These are phyloP conservation scores for Hypocryptadius cinnamomeus DNA, from an alignment of 2,113 vertebrate species.

Conservation along the genomic window DNA sequence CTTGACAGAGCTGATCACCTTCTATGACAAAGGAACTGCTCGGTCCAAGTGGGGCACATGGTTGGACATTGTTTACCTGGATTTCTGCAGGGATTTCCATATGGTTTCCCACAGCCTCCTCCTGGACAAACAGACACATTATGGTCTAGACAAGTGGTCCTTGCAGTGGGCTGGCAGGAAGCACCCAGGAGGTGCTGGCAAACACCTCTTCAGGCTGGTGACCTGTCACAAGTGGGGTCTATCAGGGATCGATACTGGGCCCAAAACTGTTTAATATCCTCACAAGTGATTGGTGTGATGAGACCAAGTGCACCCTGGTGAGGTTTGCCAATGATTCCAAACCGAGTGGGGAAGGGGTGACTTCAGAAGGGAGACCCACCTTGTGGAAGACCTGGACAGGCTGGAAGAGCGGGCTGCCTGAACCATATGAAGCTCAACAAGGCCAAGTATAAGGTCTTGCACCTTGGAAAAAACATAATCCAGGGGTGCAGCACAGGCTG, in stretches of 20 bases:
- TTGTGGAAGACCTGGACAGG: not conserved
- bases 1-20: not conserved
- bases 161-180: not conserved
- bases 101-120: not conserved
- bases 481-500: not conserved
- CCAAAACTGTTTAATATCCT: not conserved
- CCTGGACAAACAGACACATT: not conserved
- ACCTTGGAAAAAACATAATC: not conserved
- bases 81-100: not conserved
- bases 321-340: not conserved
- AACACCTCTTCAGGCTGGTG: not conserved
- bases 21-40: not conserved
- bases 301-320: not conserved
- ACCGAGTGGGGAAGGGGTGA: not conserved
- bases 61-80: accelerated
- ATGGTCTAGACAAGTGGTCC: too few relatives aligned
- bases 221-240: not conserved
- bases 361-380: not conserved
- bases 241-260: accelerated
- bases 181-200: not conserved
- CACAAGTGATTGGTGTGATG: not conserved
- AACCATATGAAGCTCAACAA: not conserved
- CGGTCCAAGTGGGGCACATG: accelerated
- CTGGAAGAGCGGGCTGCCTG: not conserved
- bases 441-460: not conserved